Base-by-base conservation (phyloP, 2,113 vertebrate genomes). In the Semicossyphus pulcher region DNA sequence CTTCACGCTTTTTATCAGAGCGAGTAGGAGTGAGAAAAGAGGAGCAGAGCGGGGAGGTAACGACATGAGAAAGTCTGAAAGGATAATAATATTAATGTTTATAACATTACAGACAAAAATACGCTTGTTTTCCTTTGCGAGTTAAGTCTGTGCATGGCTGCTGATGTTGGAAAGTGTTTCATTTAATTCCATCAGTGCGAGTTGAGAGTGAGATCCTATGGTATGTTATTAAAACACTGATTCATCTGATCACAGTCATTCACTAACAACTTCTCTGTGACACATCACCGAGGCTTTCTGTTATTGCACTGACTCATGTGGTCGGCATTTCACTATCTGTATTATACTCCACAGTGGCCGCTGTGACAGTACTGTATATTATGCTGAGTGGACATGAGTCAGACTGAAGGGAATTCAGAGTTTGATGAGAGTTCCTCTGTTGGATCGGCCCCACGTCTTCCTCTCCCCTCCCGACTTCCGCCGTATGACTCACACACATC, bases 311-410 rank as follows among this genome's bases (percentile, higher is more conserved):
- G 89, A 89, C 67, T 90, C 84, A 88, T 79, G 10, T 15, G 26
- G 68, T 28, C 18, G 78, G 10, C 34, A 81, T 86, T 67, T 58
- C 57, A 67, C 86, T 59, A 59, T 81, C 32, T 51, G 34, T 75
- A 20, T 71, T 34, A 23, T 29, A 28, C 34, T 28, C 23, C 70
- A 74, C 52, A 69, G 62, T 60, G 41, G 44, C 32, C 16, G 20
- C 42, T 62, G 12, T 59, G 45, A 74, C 58, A 44, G 51, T 32
- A 56, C 37, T 36, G 42, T 39, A 21, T 9, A 54, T 75, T 80
- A 66, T 68, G 85, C 87, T 88, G 87, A 92, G 66, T 86, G 81
- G 76, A 84, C 84, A 53, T 91, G 91, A 91, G 75, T 92, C 90
- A 91, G 37, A 51, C 57, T 1, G 12, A 45, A n/a, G 54, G 75